Conservation (phyloP, 2,113 vertebrate genomes). For the Chaetodon trifascialis region DNA sequence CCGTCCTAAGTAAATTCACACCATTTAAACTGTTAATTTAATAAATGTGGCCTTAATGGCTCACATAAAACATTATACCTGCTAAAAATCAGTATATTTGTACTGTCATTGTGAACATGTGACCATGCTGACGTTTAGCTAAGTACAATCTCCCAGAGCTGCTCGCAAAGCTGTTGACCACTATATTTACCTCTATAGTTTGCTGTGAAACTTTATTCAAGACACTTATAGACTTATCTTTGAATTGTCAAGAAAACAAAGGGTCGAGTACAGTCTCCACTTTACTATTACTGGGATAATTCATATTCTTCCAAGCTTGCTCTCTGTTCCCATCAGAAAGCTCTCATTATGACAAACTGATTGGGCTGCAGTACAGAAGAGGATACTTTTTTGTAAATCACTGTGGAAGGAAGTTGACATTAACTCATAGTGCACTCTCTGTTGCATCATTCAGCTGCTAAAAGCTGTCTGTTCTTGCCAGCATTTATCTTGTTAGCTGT, state of each 20-base stretch:
- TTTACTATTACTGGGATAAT: constrained; percentile 39
- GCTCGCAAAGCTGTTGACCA: too few relatives aligned
- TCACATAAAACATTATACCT: not conserved
- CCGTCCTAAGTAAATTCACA: not conserved
- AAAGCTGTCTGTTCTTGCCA: constrained; percentile 34
- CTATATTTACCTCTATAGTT: not conserved
- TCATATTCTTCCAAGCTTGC: constrained; percentile 40
- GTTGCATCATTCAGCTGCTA: constrained; percentile 54
- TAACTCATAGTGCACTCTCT: constrained; percentile 36
- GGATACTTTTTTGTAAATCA: constrained; percentile 49
- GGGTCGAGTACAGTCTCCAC: constrained; percentile 9
- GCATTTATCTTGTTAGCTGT: constrained; percentile 61
- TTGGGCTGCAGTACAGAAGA: constrained; percentile 10
- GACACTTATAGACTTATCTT: constrained; percentile 16
- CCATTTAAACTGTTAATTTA: not conserved
- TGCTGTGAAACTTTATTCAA: constrained; percentile 28
- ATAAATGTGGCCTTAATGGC: not conserved
- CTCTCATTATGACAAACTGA: constrained; percentile 61
- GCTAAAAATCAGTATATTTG: not conserved
- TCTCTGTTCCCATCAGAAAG: constrained; percentile 39
- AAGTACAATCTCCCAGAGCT: too few relatives aligned
- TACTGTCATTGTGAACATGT: too few relatives aligned
- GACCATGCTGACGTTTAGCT: too few relatives aligned
- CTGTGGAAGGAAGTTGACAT: constrained; percentile 62
- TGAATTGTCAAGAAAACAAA: constrained; percentile 22